A percentile compares a stretch with the other conserved stretches of the same genome.
Evolutionary conservation across 2,888 invertebrate genomes (phyloP).

Genomic region (Nowickia ferox): DNA sequence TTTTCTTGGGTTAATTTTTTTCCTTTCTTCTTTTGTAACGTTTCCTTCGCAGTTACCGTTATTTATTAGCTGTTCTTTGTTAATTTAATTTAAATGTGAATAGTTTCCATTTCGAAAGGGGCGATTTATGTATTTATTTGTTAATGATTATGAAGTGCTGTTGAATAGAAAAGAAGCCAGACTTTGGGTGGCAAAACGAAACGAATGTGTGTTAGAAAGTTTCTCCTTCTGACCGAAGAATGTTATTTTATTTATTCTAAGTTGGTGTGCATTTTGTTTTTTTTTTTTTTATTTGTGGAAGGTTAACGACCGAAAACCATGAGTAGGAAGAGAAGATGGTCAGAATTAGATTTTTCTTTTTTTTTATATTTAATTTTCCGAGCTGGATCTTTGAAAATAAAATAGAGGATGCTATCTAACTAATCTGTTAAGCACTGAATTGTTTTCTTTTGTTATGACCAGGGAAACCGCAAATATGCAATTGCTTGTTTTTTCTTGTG

Average conservation of each 20-base stretch:
- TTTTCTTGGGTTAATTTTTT: slow-evolving; percentile 10
- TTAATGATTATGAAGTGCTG: slow-evolving; percentile 39
- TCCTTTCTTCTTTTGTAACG: slow-evolving; percentile 56
- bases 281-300: not conserved
- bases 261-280: no score
- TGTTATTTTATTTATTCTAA: not conserved
- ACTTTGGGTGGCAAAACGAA: slow-evolving; percentile 29
- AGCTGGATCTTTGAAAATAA: not conserved
- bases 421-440: no score
- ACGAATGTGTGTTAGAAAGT: not conserved
- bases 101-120: slow-evolving; percentile 38
- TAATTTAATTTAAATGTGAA: slow-evolving; percentile 59
- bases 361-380: not conserved
- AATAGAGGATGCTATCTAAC: no score
- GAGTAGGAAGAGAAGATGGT: not conserved
- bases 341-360: not conserved
- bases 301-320: not conserved
- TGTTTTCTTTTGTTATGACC: no score
- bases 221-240: slow-evolving; percentile 12
- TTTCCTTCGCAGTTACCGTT: slow-evolving; percentile 61
- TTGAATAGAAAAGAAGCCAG: not conserved
- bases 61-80: slow-evolving; percentile 60
- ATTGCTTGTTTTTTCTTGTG: no score
- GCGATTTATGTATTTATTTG: slow-evolving; percentile 17
- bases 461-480: no score